A percentile compares a stretch with the other conserved stretches of the same genome.
Evolutionary conservation across 2,113 vertebrate genomes (phyloP).

Genomic region (Anas platyrhynchos): DNA sequence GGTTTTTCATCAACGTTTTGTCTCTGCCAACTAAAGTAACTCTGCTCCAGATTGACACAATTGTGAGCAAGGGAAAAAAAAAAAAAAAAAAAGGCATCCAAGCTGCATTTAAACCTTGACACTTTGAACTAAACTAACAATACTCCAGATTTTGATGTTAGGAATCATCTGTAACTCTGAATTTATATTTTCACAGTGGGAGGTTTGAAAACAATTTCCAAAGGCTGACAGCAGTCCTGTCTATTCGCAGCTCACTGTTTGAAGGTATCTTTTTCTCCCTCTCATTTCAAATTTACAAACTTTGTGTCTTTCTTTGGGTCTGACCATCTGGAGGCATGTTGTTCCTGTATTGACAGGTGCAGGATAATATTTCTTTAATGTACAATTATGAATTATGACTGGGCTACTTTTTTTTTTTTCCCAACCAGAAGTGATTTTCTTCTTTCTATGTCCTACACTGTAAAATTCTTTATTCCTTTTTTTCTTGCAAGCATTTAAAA

Average conservation of each 20-base stretch:
- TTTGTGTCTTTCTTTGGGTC: not conserved
- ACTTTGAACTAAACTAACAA: not conserved
- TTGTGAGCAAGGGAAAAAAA: not conserved
- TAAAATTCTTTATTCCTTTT: conserved; percentile 31
- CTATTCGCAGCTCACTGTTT: not conserved
- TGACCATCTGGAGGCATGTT: not conserved
- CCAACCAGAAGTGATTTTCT: not conserved
- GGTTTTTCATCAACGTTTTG: not conserved
- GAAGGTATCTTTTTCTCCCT: not conserved
- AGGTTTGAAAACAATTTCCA: not conserved
- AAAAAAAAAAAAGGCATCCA: not conserved
- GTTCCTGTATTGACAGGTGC: not conserved
- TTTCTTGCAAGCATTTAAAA: conserved; percentile 27
- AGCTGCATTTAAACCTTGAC: not conserved
- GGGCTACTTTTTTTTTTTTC: not conserved
- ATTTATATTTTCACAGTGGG: not conserved
- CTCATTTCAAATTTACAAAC: not conserved
- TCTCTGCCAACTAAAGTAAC: not conserved
- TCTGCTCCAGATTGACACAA: not conserved
- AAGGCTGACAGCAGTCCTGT: not conserved
- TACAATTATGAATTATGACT: not conserved
- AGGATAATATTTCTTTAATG: not conserved
- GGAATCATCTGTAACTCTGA: not conserved
- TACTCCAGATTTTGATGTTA: not conserved
- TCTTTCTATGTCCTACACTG: not conserved